Percentiles rank a stretch among this genome's conserved stretches.
Evolutionary conservation across 2,797 vertebrate species (phyloP).

Genomic region (Enteromius radiatus): DNA sequence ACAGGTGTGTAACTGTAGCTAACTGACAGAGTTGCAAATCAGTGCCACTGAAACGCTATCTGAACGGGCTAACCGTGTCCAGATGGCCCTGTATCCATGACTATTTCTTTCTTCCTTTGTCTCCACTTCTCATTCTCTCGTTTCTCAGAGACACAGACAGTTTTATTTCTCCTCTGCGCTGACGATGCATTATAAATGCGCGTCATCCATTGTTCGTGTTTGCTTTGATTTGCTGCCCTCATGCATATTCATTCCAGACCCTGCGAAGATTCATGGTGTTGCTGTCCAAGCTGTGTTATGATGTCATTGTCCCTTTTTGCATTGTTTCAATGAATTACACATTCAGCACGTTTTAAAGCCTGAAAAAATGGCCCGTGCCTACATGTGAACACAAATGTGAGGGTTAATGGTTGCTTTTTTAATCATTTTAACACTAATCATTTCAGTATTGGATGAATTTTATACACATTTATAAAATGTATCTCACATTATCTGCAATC

Average conservation of each 20-base stretch:
- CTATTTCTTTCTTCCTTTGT: slow-evolving; percentile 50
- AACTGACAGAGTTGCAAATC: slow-evolving; percentile 59
- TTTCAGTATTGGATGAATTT: not conserved
- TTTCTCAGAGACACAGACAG: slow-evolving; percentile 55
- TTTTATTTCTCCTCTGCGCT: slow-evolving; percentile 67
- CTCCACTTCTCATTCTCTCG: slow-evolving; percentile 36
- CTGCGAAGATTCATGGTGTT: slow-evolving; percentile 67
- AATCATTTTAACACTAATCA: not conserved
- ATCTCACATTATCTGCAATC: not conserved
- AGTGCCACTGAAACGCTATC: slow-evolving; percentile 57
- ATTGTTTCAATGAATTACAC: slow-evolving; percentile 31
- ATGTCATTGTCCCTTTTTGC: slow-evolving; percentile 39
- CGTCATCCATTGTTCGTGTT: slow-evolving; percentile 71
- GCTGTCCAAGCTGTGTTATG: slow-evolving; percentile 68
- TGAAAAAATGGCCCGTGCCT: not conserved
- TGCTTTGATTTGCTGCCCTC: slow-evolving; percentile 65
- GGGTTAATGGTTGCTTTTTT: not conserved
- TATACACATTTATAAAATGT: not conserved
- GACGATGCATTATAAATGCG: slow-evolving; percentile 68
- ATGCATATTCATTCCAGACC: slow-evolving; percentile 62
- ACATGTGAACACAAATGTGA: not conserved
- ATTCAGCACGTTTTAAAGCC: slow-evolving; percentile 2
- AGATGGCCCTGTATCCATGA: slow-evolving; percentile 53
- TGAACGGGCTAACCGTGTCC: slow-evolving; percentile 51
- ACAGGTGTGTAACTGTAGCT: slow-evolving; percentile 64